phyloP scores from a whole-genome alignment of 2,113 vertebrate species.

The Alethe diademata region DNA sequence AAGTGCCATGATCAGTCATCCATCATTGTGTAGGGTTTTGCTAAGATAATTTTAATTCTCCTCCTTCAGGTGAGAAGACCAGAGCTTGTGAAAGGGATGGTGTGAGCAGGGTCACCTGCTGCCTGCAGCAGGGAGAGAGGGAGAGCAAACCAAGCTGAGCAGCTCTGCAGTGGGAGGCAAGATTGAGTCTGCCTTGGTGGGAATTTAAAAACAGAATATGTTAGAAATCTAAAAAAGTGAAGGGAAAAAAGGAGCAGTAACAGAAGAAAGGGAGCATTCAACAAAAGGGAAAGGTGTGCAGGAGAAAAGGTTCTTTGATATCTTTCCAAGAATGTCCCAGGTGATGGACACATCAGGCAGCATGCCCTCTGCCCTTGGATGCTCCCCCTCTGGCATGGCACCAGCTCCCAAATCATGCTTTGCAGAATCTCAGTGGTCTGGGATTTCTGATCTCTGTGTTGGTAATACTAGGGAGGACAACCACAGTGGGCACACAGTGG shows the following conservation, averaged over 20 bases:
- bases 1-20: not conserved
- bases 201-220: not conserved
- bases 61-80: not conserved
- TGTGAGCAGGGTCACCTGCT: not conserved
- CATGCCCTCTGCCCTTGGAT: accelerated
- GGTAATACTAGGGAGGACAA: accelerated
- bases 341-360: not conserved
- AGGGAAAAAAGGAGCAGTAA: not conserved
- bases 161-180: not conserved
- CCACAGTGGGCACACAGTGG: too few species aligned
- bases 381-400: accelerated
- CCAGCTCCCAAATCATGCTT: not conserved
- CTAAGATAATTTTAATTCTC: not conserved
- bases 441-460: not conserved
- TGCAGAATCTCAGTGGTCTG: not conserved
- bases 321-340: not conserved
- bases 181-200: not conserved
- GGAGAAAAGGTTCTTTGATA: not conserved
- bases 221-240: not conserved
- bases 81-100: accelerated
- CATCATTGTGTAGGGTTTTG: not conserved
- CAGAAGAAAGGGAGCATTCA: not conserved
- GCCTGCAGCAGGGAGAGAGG: not conserved
- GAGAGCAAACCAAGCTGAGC: not conserved
- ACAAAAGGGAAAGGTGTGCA: not conserved